A percentile compares a stretch with the other conserved stretches of the same genome.
Conservation (phyloP, 2,888 invertebrate genomes). For the Drosophila dives region DNA sequence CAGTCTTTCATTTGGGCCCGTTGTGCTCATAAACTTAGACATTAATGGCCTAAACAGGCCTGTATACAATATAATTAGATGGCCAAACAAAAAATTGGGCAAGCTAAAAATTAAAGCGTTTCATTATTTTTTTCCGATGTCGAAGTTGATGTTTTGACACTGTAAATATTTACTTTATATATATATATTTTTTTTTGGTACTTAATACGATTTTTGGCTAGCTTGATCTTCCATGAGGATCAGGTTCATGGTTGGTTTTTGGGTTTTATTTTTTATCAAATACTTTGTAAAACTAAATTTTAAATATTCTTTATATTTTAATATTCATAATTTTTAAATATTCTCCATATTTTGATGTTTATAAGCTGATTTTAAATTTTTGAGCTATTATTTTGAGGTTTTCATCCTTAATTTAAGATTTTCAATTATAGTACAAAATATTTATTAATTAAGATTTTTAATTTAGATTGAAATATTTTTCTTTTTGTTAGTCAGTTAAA, state of each 20-base stretch:
- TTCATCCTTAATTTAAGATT: not conserved
- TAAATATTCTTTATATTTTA: not conserved
- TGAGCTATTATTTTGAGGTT: not conserved
- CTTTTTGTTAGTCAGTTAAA: not conserved
- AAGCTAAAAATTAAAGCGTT: slow-evolving; percentile 11
- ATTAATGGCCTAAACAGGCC: slow-evolving; percentile 41
- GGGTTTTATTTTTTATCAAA: not conserved
- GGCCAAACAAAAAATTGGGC: slow-evolving; percentile 14
- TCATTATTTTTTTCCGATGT: slow-evolving; percentile 8
- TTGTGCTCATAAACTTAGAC: slow-evolving; percentile 25
- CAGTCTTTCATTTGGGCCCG: not conserved
- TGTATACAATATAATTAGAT: slow-evolving; percentile 33
- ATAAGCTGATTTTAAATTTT: not conserved
- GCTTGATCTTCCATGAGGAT: not conserved
- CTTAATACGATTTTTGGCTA: not conserved
- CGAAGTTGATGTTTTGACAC: slow-evolving; percentile 19
- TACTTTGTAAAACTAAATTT: not conserved
- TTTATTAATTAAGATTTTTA: not conserved
- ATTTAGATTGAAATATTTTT: not conserved
- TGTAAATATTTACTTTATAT: slow-evolving; percentile 39
- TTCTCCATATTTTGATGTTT: not conserved
- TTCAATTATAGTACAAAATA: not conserved
- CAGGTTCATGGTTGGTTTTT: not conserved
- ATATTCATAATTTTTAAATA: not conserved
- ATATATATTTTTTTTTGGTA: slow-evolving; percentile 26